Conservation (phyloP, 1,140 invertebrate species). For the Rhagoletis pomonella region DNA sequence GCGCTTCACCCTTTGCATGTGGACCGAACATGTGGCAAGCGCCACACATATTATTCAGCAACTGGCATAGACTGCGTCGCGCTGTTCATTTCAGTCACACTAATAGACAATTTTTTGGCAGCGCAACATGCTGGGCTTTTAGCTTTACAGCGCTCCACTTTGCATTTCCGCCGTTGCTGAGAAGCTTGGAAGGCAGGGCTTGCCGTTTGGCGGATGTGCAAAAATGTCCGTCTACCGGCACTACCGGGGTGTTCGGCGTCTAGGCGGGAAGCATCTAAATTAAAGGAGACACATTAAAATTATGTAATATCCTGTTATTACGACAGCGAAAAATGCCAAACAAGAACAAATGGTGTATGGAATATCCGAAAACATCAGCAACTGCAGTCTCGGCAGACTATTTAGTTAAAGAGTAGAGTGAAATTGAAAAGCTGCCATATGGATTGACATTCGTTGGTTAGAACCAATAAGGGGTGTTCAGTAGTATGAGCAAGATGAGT, state of each 20-base stretch:
- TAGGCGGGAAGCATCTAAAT: constrained; percentile 51
- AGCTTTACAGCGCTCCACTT: not conserved
- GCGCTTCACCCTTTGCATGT: not conserved
- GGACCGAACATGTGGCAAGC: not conserved
- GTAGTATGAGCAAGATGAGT: not conserved
- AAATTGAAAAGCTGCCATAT: constrained; percentile 11
- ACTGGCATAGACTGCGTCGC: constrained; percentile 5
- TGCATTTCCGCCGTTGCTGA: not conserved
- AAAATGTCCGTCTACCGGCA: constrained; percentile 6
- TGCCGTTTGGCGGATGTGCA: constrained; percentile 8
- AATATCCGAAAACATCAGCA: constrained; percentile 27
- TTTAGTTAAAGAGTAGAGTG: not conserved
- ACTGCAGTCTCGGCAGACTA: constrained; percentile 4
- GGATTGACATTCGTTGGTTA: not conserved
- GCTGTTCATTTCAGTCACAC: constrained; percentile 50
- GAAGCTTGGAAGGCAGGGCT: not conserved
- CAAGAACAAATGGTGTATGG: not conserved
- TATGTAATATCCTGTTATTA: constrained; percentile 52
- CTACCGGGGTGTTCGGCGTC: constrained; percentile 20
- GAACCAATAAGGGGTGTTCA: not conserved
- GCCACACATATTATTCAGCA: constrained; percentile 12
- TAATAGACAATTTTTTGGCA: constrained; percentile 55
- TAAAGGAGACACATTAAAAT: constrained; percentile 54
- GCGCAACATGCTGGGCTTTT: not conserved
- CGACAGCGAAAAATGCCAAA: constrained; percentile 34